Evolutionary conservation across 2,797 vertebrate genomes (phyloP).

Genomic region (Hypotaenidia philippensis): DNA sequence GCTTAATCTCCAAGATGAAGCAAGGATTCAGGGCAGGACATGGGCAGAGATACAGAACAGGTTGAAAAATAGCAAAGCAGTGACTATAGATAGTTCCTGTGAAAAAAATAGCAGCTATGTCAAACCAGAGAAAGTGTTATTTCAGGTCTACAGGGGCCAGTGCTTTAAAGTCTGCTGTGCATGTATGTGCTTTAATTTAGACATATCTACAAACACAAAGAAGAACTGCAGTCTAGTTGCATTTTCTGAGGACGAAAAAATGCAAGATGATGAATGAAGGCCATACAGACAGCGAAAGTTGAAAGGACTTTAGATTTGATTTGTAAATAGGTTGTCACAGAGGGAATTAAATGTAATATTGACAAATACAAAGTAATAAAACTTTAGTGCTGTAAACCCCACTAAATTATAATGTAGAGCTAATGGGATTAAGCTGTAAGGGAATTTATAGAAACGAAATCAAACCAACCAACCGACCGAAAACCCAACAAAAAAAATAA

Average conservation of each 20-base stretch:
- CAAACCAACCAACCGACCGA: rapidly evolving
- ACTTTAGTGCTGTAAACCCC: not conserved
- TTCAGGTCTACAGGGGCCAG: not conserved
- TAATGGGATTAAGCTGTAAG: slow-evolving; percentile 3
- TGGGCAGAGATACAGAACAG: not conserved
- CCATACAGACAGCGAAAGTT: not conserved
- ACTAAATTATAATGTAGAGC: not conserved
- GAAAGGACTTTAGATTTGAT: not conserved
- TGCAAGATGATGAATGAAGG: not conserved
- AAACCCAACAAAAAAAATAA: not conserved
- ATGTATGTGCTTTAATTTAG: not conserved
- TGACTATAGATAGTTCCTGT: slow-evolving; percentile 1
- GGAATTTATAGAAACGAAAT: not conserved
- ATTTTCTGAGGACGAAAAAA: not conserved
- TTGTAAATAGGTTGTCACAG: slow-evolving; percentile 14
- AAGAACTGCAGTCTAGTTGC: not conserved
- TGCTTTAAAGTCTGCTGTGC: not conserved
- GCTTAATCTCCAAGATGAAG: not conserved
- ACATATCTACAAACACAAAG: not conserved
- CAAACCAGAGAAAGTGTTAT: not conserved
- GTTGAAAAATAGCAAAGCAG: slow-evolving; percentile 24
- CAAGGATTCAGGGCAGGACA: not conserved
- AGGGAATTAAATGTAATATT: not conserved
- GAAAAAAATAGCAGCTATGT: not conserved
- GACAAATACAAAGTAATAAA: slow-evolving; percentile 21